phyloP scores from a whole-genome alignment of 1,140 invertebrate genomes.

The Hesperophylax magnus region DNA sequence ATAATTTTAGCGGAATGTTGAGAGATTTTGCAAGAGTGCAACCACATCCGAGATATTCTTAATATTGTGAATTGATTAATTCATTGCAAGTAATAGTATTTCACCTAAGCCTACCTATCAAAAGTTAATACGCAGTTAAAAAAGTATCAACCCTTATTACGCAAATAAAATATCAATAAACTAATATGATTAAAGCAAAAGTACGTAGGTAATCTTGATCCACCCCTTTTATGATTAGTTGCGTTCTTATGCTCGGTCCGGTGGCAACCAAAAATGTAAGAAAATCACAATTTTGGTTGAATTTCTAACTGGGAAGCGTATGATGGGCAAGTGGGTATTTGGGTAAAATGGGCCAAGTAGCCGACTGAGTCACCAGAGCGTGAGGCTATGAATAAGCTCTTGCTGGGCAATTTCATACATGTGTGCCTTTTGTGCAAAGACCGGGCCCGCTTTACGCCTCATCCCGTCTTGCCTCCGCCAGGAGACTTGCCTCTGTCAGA shows the following conservation, averaged over 20 bases:
- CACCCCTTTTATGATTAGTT: constrained; percentile 8
- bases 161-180: too few species aligned
- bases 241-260: background rate
- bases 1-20: too few species aligned
- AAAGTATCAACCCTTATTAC: too few species aligned
- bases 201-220: background rate
- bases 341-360: too few species aligned
- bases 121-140: too few species aligned
- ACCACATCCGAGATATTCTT: too few species aligned
- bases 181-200: too few species aligned
- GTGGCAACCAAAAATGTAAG: constrained; percentile 8
- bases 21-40: too few species aligned
- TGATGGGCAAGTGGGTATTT: constrained; percentile 28
- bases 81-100: too few species aligned
- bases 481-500: background rate
- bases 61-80: too few species aligned
- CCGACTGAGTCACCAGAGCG: constrained; percentile 30
- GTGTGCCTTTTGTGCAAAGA: constrained; percentile 46
- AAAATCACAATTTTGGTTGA: constrained; percentile 40
- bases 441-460: background rate
- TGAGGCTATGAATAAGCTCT: constrained; percentile 49
- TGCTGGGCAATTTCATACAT: constrained; percentile 52
- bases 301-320: constrained; percentile 42
- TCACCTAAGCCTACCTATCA: too few species aligned
- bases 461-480: background rate